phyloP scores from a whole-genome alignment of 1,140 invertebrate species.

The Mya arenaria region DNA sequence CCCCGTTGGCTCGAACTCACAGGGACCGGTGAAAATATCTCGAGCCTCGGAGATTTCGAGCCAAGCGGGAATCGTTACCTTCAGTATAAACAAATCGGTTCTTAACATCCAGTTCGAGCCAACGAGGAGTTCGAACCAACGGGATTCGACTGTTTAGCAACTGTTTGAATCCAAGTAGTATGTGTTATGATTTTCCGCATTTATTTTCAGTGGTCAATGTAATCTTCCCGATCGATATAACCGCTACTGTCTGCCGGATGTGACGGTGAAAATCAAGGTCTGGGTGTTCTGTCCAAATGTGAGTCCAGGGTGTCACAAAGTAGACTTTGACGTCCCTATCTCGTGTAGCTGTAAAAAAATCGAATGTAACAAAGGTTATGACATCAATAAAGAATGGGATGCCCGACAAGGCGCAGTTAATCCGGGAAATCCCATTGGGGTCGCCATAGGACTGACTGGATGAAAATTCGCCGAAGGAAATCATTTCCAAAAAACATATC shows the following conservation, averaged over 20 bases:
- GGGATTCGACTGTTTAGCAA: not conserved
- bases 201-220: conserved; percentile 23
- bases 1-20: no score
- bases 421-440: no score
- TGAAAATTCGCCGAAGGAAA: no score
- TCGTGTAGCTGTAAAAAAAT: conserved; percentile 29
- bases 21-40: no score
- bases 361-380: not conserved
- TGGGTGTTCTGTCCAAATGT: conserved; percentile 31
- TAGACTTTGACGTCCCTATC: conserved; percentile 17
- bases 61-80: not conserved
- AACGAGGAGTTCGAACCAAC: not conserved
- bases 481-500: no score
- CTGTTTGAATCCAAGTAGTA: not conserved
- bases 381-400: no score
- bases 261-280: not conserved
- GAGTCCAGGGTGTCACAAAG: conserved; percentile 5
- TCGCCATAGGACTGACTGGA: no score
- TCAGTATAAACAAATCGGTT: not conserved
- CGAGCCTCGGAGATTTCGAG: no score
- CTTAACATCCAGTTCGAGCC: not conserved
- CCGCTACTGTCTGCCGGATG: conserved; percentile 24
- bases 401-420: no score
- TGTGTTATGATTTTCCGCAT: not conserved
- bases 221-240: not conserved